Evolutionary conservation across 2,888 invertebrate species (phyloP), one percentile per base, ranked within the genome.

Genomic region (Athripsodes cinereus): DNA sequence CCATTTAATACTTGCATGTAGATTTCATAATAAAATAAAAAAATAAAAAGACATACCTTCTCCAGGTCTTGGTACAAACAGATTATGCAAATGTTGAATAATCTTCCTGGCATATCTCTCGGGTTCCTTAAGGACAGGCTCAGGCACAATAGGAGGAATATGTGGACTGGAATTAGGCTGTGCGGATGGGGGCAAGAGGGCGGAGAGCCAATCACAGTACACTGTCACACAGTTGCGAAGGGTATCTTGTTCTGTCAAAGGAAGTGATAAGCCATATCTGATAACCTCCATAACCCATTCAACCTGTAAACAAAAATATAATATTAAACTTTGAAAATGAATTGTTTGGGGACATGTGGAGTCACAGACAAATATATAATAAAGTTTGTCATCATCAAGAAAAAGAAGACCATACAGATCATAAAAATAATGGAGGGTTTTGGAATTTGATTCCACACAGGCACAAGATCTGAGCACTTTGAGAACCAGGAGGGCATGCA

Each of bases 191-290:
- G 88, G 85, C 64, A 90, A 81, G 62, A 97, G 77, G 2, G 96
- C 91, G 0, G 92, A 88, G 64, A 98, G 77, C 97, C 97, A 98
- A 69, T 97, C 95, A 72, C 96, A 96, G 70, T 97, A 97, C 34
- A 97, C 90, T 70, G 92, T 92, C 46, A 96, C 96, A 72, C 96
- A 97, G 73, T 96, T 96, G 64, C 95, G 88, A 53, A 97, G 88
- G 0, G 95, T 92, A 67, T 96, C 96, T 71, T 96, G 94, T 73
- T 97, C 96, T 34, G 86, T 81, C 50, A 97, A 75, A 0, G 96
- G 95, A 48, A 97, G 77, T 13, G 93, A 91, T 2, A 98, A 80
- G 0, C 97, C 96, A 74, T 87, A 96, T 67, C 96, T 91, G 62
- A 97, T 86, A 13, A 90, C 90, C 73, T 90, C 89, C 78, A 90